Evolutionary conservation across 2,888 invertebrate species (phyloP).

Genomic region (Penaeus monodon): DNA sequence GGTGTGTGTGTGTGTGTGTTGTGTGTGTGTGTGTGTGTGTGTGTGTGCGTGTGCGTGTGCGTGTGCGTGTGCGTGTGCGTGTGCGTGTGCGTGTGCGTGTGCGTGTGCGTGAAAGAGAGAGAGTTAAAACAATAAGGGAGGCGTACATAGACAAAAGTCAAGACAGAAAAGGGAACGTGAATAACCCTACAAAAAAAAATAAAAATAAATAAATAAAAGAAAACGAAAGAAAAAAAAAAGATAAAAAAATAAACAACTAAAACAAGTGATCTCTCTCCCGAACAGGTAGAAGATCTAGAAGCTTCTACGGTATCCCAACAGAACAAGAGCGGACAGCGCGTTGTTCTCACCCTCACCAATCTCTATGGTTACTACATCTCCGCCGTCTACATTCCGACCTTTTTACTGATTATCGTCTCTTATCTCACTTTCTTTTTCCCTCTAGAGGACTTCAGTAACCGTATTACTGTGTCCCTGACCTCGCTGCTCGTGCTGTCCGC

Average conservation of each 20-base stretch:
- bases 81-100: no score
- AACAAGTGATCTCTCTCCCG: background rate
- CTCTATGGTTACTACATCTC: constrained; percentile 48
- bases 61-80: no score
- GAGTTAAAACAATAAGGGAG: no score
- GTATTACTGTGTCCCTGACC: constrained; percentile 35
- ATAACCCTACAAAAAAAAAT: no score
- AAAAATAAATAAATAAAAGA: no score
- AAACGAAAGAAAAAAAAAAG: no score
- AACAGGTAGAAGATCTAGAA: constrained; percentile 23
- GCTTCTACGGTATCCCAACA: background rate
- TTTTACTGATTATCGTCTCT: constrained; percentile 39
- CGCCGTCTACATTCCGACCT: constrained; percentile 41
- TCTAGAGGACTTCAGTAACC: constrained; percentile 45
- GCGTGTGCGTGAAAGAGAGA: background rate
- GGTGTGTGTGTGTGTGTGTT: no score
- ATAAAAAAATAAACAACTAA: no score
- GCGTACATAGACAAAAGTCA: no score
- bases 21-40: no score
- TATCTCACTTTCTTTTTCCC: constrained; percentile 42
- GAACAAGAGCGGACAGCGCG: constrained; percentile 45
- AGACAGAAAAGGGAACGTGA: no score
- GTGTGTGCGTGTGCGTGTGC: no score
- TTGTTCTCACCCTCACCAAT: constrained; percentile 28
- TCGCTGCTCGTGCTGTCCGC: constrained; percentile 37